Evolutionary conservation across 2,113 vertebrate species (phyloP).

Genomic region (Aegithalos caudatus): DNA sequence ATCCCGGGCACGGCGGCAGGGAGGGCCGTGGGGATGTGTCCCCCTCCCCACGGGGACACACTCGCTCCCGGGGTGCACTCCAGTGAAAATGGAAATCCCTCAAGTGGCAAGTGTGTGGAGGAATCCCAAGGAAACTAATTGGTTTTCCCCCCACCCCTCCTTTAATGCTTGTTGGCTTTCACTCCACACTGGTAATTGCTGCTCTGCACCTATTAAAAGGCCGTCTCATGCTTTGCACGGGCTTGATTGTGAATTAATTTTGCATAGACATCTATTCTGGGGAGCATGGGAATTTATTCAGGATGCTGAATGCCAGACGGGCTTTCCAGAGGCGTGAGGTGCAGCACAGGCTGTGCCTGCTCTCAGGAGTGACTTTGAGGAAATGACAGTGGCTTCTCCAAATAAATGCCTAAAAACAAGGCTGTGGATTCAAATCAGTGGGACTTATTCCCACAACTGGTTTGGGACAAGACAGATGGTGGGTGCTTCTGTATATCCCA

Average conservation of each 20-base stretch:
- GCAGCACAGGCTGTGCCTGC: not conserved
- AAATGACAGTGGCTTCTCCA: not conserved
- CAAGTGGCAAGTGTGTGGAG: not conserved
- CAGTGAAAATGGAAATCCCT: not conserved
- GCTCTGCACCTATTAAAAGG: conserved; percentile 27
- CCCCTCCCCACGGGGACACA: not conserved
- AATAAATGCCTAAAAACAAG: not conserved
- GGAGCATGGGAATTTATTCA: not conserved
- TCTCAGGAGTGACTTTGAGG: not conserved
- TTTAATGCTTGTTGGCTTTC: conserved; percentile 24
- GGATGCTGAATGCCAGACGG: not conserved
- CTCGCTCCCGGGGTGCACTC: not conserved
- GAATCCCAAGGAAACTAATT: conserved; percentile 29
- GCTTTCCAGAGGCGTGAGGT: not conserved
- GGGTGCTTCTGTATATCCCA: not conserved
- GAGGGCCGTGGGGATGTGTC: not conserved
- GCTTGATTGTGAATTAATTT: conserved; percentile 39
- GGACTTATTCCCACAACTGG: not conserved
- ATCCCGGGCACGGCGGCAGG: not conserved
- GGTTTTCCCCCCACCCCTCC: not conserved
- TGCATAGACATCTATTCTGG: conserved; percentile 9
- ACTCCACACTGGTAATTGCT: conserved; percentile 11
- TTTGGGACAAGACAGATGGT: not conserved
- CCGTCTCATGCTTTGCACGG: not conserved
- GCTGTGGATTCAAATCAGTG: not conserved